These are phyloP conservation scores for Epizoanthus fatuus DNA, from an alignment of 92 coral and sea anemone genomes.

Conservation along the genomic window DNA sequence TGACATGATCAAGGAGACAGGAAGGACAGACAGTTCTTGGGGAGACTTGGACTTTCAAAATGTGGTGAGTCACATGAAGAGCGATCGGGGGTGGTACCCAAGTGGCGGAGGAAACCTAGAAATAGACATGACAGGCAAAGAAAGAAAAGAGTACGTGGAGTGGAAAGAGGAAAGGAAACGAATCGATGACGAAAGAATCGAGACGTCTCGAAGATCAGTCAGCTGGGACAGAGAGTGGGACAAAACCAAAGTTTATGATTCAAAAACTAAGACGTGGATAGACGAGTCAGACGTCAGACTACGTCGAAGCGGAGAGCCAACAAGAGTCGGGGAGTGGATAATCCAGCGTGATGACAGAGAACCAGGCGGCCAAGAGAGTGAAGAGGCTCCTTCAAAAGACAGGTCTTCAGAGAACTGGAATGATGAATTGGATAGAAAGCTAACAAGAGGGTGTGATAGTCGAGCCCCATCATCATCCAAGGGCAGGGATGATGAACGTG, in stretches of 20 bases:
- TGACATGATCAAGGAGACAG: slow-evolving; percentile 70
- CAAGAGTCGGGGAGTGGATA: slow-evolving; percentile 30
- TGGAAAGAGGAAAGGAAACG: slow-evolving; percentile 84
- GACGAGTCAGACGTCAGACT: slow-evolving; percentile 11
- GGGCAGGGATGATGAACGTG: neutral
- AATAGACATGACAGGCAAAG: slow-evolving; percentile 83
- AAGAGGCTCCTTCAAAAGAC: neutral
- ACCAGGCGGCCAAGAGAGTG: neutral
- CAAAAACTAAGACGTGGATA: slow-evolving; percentile 12
- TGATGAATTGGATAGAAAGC: neutral
- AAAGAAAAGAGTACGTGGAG: slow-evolving; percentile 67
- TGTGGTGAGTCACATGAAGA: slow-evolving; percentile 72
- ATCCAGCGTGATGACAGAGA: neutral
- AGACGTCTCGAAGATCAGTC: slow-evolving; percentile 74
- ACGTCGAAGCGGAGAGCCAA: neutral
- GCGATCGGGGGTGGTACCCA: slow-evolving; percentile 43
- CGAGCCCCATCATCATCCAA: slow-evolving; percentile 4
- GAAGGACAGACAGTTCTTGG: slow-evolving; percentile 83
- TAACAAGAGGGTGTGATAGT: neutral
- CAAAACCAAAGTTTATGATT: slow-evolving; percentile 52
- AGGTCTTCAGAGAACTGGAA: slow-evolving; percentile 1
- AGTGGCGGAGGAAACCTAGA: slow-evolving; percentile 51
- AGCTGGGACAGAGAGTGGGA: slow-evolving; percentile 91
- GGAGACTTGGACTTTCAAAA: slow-evolving; percentile 77
- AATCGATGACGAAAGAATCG: slow-evolving; percentile 76